Conservation (phyloP, 2,888 invertebrate species). For the Andrena marginata region DNA sequence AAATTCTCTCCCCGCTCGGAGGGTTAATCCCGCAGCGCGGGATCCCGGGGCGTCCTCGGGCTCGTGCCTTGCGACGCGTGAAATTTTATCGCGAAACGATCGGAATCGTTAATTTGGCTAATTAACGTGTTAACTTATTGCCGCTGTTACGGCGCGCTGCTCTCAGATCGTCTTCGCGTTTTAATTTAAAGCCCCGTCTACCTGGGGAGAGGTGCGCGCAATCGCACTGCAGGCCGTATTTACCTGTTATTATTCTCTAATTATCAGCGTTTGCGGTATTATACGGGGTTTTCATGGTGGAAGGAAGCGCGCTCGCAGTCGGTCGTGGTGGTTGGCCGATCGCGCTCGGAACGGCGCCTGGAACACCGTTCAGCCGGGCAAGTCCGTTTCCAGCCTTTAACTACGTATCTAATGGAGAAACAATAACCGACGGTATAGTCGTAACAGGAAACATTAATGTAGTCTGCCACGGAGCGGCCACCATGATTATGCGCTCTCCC, state of each 20-base stretch:
- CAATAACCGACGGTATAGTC: conserved; percentile 67
- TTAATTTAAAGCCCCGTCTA: conserved; percentile 11
- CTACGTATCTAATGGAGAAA: conserved; percentile 76
- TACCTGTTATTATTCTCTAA: conserved; percentile 42
- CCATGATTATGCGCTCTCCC: conserved; percentile 41
- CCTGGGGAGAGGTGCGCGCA: neutral
- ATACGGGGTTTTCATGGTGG: conserved; percentile 12
- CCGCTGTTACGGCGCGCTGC: conserved; percentile 13
- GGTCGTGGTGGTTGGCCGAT: neutral
- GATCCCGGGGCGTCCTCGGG: neutral
- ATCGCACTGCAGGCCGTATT: conserved; percentile 20
- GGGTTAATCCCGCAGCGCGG: neutral
- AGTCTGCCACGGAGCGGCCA: conserved; percentile 28
- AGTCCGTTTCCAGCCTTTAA: conserved; percentile 45
- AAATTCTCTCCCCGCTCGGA: neutral
- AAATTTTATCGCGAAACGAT: conserved; percentile 44
- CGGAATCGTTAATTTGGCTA: conserved; percentile 36
- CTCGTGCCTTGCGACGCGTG: conserved; percentile 36
- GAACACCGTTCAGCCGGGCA: neutral
- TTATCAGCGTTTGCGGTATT: conserved; percentile 37
- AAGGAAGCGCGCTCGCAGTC: neutral
- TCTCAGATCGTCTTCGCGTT: conserved; percentile 6
- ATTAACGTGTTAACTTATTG: conserved; percentile 45
- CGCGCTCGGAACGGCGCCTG: neutral
- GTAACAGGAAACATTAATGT: conserved; percentile 67